Percentiles rank a stretch among this genome's conserved stretches.
These are phyloP conservation scores for Notothenia coriiceps DNA, from an alignment of 2,113 vertebrate genomes.

Conservation along the genomic window DNA sequence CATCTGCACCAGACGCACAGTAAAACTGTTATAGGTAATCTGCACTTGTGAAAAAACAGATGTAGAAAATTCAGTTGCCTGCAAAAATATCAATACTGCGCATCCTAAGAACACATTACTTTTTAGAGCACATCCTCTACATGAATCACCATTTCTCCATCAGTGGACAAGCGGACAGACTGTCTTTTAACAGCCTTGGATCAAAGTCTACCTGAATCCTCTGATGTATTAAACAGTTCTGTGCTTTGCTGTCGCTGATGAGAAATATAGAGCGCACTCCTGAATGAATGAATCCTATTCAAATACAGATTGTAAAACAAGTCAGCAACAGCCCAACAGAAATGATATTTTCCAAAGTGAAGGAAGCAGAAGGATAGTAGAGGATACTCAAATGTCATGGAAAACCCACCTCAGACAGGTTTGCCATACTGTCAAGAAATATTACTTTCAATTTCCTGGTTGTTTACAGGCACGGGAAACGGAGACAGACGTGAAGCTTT, in stretches of 20 bases:
- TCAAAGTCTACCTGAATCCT: constrained; percentile 50
- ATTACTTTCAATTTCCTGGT: constrained; percentile 62
- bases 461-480: constrained; percentile 49
- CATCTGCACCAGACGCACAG: neutral
- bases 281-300: constrained; percentile 26
- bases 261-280: constrained; percentile 18
- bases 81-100: constrained; percentile 11
- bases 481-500: constrained; percentile 13
- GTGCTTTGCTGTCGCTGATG: constrained; percentile 24
- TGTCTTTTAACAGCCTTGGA: constrained; percentile 25
- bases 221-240: constrained; percentile 41
- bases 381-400: constrained; percentile 53
- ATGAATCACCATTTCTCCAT: constrained; percentile 3
- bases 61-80: neutral
- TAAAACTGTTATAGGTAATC: neutral
- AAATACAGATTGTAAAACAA: constrained; percentile 40
- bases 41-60: neutral
- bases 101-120: neutral
- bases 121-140: neutral
- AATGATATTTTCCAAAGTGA: constrained; percentile 27
- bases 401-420: constrained; percentile 53
- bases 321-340: constrained; percentile 17
- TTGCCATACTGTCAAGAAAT: constrained; percentile 32
- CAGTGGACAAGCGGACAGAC: constrained; percentile 30
- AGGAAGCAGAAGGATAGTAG: constrained; percentile 11